Conservation (phyloP, 2,888 invertebrate species). For the Epinotia nisella region DNA sequence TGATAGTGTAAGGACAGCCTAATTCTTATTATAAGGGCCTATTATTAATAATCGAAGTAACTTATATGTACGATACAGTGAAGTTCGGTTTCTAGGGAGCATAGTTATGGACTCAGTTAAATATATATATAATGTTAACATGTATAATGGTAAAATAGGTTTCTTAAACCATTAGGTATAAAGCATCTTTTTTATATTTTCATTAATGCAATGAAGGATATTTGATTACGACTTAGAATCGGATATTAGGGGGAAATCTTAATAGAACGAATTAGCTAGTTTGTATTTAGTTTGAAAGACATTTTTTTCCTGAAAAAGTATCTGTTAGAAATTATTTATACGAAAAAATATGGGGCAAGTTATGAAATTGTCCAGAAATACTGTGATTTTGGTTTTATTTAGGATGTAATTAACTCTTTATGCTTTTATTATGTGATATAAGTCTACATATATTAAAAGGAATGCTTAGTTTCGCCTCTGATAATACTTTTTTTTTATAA, state of each 20-base stretch:
- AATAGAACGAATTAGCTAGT: constrained; percentile 73
- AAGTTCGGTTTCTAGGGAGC: constrained; percentile 47
- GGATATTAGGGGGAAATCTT: constrained; percentile 68
- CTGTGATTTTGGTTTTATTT: constrained; percentile 85
- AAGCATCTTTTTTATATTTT: constrained; percentile 82
- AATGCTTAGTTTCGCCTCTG: constrained; percentile 59
- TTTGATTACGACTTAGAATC: constrained; percentile 76
- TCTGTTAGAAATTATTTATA: constrained; percentile 79
- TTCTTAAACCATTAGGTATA: constrained; percentile 82
- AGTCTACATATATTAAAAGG: constrained; percentile 66
- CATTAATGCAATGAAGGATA: constrained; percentile 80
- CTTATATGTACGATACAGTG: constrained; percentile 56
- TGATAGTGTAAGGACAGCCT: constrained; percentile 68
- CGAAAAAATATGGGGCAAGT: constrained; percentile 75
- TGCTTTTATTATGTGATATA: constrained; percentile 82
- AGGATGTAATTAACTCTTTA: constrained; percentile 75
- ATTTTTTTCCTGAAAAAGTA: constrained; percentile 70
- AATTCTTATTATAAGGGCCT: constrained; percentile 76
- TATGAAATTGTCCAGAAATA: constrained; percentile 77
- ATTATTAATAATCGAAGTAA: constrained; percentile 76
- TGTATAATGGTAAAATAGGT: constrained; percentile 81
- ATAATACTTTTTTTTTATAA: constrained; percentile 51
- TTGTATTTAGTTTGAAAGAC: constrained; percentile 78
- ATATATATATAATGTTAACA: constrained; percentile 80
- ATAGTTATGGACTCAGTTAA: constrained; percentile 66